Evolutionary conservation across 1,140 invertebrate species (phyloP).

Genomic region (Musca domestica): DNA sequence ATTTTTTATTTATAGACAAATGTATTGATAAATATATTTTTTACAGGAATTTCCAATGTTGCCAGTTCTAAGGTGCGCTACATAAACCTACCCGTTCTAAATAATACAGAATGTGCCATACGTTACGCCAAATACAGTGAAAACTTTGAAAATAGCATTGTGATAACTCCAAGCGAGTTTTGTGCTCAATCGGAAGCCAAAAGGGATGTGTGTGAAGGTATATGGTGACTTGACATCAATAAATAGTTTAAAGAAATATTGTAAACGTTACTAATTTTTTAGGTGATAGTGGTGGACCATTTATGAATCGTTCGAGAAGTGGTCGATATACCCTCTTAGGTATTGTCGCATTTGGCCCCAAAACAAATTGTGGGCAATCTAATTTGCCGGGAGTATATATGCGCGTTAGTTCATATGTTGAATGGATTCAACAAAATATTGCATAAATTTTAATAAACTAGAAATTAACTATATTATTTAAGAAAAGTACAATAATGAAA

Average conservation of each 20-base stretch:
- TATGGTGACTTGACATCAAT: not conserved
- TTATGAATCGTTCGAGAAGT: constrained; percentile 58
- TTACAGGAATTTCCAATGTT: constrained; percentile 7
- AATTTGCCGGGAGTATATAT: constrained; percentile 61
- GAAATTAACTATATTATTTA: no score
- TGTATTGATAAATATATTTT: constrained; percentile 4
- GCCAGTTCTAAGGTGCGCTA: constrained; percentile 53
- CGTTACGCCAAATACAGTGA: constrained; percentile 49
- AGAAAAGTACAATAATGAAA: no score
- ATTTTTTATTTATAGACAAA: not conserved
- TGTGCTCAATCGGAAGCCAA: constrained; percentile 57
- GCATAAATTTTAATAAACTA: not conserved
- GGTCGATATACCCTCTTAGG: constrained; percentile 59
- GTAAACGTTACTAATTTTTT: not conserved
- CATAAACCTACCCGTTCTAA: constrained; percentile 55
- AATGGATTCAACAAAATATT: constrained; percentile 55
- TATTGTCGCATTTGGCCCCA: constrained; percentile 67
- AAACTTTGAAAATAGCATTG: constrained; percentile 53
- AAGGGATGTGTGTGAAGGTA: constrained; percentile 53
- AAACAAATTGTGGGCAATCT: constrained; percentile 55
- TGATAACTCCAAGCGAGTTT: constrained; percentile 54
- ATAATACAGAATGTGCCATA: constrained; percentile 44
- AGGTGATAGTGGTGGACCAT: constrained; percentile 67
- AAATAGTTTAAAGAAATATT: no score
- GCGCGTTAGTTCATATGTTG: constrained; percentile 55